Conservation (phyloP, 2,888 invertebrate genomes). For the Litoditis marina region DNA sequence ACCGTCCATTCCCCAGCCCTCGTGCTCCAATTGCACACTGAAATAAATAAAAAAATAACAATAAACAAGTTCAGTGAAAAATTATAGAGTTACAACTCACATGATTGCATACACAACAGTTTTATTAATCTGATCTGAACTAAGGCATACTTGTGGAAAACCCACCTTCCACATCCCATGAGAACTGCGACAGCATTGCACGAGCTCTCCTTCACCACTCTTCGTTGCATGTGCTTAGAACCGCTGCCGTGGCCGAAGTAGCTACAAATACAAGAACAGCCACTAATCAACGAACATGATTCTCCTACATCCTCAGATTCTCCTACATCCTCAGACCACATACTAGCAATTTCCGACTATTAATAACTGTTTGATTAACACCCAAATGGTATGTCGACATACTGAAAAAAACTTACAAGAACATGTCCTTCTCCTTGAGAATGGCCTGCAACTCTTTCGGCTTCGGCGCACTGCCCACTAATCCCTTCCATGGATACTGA, state of each 20-base stretch:
- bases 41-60: conserved; percentile 6
- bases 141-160: too few relatives aligned
- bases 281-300: too few relatives aligned
- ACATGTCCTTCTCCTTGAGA: conserved; percentile 43
- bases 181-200: conserved; percentile 50
- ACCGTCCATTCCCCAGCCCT: conserved; percentile 52
- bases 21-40: conserved; percentile 45
- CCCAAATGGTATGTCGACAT: not conserved
- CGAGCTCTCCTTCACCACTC: conserved; percentile 37
- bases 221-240: conserved; percentile 24
- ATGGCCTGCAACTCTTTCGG: conserved; percentile 26
- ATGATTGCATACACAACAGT: not conserved
- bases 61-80: not conserved
- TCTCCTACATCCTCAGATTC: not conserved
- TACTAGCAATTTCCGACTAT: too few relatives aligned
- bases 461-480: conserved; percentile 34
- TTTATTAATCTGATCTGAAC: too few relatives aligned
- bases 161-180: conserved; percentile 56
- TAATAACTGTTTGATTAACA: too few relatives aligned
- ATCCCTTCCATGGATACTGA: conserved; percentile 37
- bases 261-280: conserved; percentile 20
- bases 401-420: conserved; percentile 36
- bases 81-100: not conserved
- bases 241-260: conserved; percentile 49
- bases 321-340: too few relatives aligned